Evolutionary conservation across 2,113 vertebrate genomes (phyloP).

Genomic region (Callipepla californica): DNA sequence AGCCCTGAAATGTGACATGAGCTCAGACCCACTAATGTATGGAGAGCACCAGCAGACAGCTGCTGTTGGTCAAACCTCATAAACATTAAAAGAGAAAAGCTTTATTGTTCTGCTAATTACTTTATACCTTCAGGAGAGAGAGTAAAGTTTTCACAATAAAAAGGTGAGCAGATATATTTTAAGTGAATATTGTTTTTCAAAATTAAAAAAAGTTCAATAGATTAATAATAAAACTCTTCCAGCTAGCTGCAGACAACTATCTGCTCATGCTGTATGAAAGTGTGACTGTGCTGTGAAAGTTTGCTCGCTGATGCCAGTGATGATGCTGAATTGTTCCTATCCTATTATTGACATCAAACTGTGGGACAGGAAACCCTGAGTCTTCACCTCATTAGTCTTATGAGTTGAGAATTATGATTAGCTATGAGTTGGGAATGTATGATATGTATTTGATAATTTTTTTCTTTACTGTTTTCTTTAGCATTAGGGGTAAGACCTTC

Average conservation of each 20-base stretch:
- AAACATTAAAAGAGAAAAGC: neutral
- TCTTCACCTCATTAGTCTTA: neutral
- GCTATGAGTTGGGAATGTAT: neutral
- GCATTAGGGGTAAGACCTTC: neutral
- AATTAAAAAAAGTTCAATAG: neutral
- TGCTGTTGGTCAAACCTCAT: neutral
- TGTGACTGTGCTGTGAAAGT: neutral
- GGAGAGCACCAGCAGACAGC: neutral
- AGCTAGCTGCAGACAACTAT: neutral
- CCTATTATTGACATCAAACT: constrained; percentile 5
- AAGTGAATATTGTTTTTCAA: neutral
- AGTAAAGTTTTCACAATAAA: constrained; percentile 12
- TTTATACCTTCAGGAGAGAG: constrained; percentile 23
- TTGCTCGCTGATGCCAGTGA: neutral
- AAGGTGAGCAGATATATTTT: neutral
- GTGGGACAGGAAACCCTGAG: neutral
- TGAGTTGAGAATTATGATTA: constrained; percentile 25
- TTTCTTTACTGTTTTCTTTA: neutral
- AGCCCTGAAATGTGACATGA: neutral
- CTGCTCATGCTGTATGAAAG: neutral
- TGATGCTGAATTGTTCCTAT: neutral
- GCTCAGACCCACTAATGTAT: neutral
- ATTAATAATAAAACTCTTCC: neutral
- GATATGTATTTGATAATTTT: constrained; percentile 13
- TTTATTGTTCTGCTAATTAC: neutral